Base-by-base conservation (phyloP, 2,113 vertebrate species). In the Rhegmatorhina hoffmannsi region DNA sequence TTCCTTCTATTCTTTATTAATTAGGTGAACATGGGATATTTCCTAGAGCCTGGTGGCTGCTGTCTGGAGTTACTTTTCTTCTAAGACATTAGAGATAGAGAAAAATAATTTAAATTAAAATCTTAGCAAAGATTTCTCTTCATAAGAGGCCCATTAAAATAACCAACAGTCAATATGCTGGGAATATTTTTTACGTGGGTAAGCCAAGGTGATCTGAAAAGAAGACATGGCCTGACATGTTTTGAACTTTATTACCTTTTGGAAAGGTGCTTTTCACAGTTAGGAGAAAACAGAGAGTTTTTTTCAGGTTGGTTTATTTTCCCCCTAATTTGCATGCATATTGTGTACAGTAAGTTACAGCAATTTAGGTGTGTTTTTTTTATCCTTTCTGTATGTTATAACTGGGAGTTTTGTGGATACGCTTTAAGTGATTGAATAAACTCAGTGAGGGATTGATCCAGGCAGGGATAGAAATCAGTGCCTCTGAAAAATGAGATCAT, bases 1-100 rank as follows among this genome's bases (percentile, higher is more conserved):
- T 59, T 73, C 33, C 43, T 70, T 87, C 40, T 75, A 33, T 73
- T 95, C 84, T 73, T 80, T 81, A 60, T 84, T 94, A 92, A 87
- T 81, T 92, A 70, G 40, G 36, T 70, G 40, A 84, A 7, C 17
- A 53, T 56, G 29, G 26, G 10, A 36, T 91, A 49, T 49, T 92
- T 95, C 40, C 76, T 81, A 68, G 84, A 85, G 36, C 44, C n/a
- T 79, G 15, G 10, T 67, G 56, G 56, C 34, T 86, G 26, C 60
- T 70, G 34, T 36, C 31, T 1, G 0, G 26, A 63, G 24, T 19
- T 49, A 6, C 24, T 83, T 89, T 87, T 19, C 10, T 80, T 83
- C 23, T 52, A 46, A 89, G 23, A 43, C 16, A 40, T 31, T 14
- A 74, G 25, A 67, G 46, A 68, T 10, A 49, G 55, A 56, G 17